A percentile compares a stretch with the other conserved stretches of the same genome.
Conservation (phyloP, 2,113 vertebrate genomes). For the Gadus chalcogrammus region DNA sequence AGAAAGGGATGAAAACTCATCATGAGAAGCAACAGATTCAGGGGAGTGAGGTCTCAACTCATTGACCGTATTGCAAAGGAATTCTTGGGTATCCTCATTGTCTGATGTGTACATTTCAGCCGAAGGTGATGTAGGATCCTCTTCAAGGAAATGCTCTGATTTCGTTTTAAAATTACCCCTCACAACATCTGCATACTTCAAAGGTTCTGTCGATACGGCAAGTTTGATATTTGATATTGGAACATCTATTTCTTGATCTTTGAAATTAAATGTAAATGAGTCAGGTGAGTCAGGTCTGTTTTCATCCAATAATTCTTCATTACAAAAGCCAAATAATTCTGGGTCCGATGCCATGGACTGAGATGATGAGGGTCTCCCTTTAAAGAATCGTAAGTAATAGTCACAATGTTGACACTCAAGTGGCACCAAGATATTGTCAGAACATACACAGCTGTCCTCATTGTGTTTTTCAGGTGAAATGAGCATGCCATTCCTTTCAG, state of each 20-base stretch:
- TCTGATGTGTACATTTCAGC: conserved; percentile 1
- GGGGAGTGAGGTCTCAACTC: conserved; percentile 14
- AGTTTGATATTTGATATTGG: too few species aligned
- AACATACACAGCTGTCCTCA: background rate
- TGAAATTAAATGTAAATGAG: background rate
- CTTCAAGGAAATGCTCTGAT: background rate
- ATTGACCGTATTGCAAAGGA: fast-evolving
- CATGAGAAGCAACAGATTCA: conserved; percentile 10
- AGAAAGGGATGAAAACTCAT: background rate
- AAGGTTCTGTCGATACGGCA: background rate
- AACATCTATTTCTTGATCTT: background rate
- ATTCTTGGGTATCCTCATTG: background rate
- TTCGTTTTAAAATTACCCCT: background rate
- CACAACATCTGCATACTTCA: conserved; percentile 35
- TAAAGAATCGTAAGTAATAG: conserved; percentile 15
- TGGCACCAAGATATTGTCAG: background rate
- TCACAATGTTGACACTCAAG: conserved; percentile 5
- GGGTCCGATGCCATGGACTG: background rate
- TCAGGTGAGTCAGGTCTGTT: conserved; percentile 24
- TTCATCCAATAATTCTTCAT: background rate
- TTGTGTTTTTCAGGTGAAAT: background rate
- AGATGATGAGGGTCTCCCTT: background rate
- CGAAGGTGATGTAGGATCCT: background rate
- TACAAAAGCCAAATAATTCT: background rate
- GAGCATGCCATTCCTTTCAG: background rate